Evolutionary conservation across 2,113 vertebrate genomes (phyloP).

Genomic region (Epinephelus fuscoguttatus): DNA sequence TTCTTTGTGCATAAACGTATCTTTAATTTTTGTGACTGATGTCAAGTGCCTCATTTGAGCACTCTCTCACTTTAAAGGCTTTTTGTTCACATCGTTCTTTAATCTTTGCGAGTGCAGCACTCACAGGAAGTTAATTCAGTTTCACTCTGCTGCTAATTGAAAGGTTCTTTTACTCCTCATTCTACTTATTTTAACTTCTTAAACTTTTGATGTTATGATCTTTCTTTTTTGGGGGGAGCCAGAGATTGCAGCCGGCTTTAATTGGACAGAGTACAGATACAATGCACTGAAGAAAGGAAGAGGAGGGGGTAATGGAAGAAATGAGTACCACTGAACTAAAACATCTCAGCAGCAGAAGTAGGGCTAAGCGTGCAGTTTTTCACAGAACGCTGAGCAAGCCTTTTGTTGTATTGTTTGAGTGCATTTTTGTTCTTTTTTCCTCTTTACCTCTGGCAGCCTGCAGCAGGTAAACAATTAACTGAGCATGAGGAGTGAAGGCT

Average conservation of each 20-base stretch:
- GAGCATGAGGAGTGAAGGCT: constrained; percentile 21
- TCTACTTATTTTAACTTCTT: background rate
- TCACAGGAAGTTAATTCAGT: background rate
- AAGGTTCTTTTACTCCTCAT: background rate
- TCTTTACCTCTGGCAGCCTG: constrained; percentile 27
- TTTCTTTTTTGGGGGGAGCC: constrained; percentile 5
- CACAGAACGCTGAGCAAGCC: constrained; percentile 55
- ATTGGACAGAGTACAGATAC: constrained; percentile 1
- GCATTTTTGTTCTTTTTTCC: constrained; percentile 13
- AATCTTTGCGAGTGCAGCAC: background rate
- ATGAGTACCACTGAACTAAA: background rate
- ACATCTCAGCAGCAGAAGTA: constrained; percentile 17
- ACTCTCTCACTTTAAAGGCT: background rate
- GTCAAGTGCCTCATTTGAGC: constrained; percentile 9
- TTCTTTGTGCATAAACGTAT: background rate
- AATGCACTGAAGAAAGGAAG: background rate
- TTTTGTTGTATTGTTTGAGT: constrained; percentile 45
- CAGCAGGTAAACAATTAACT: constrained; percentile 76
- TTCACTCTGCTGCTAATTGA: background rate
- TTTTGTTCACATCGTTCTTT: background rate
- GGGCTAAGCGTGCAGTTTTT: constrained; percentile 6
- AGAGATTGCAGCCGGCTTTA: constrained; percentile 1
- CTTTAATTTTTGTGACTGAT: background rate
- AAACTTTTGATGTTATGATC: background rate
- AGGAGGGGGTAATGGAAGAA: background rate